Conservation (phyloP, 2,113 vertebrate genomes). For the Zapus hudsonius region DNA sequence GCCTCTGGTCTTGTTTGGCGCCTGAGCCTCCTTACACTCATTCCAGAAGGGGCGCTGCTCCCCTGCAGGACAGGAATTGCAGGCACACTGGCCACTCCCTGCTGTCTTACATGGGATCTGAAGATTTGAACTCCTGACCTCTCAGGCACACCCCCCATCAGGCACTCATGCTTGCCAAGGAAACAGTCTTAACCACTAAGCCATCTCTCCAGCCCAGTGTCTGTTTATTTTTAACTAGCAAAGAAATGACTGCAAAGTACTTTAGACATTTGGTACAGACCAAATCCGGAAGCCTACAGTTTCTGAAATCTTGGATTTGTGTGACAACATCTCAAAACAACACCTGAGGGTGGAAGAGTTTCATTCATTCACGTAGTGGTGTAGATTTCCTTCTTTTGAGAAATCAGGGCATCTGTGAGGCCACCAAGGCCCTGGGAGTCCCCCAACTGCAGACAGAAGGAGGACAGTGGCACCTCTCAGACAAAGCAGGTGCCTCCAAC, state of each 20-base stretch:
- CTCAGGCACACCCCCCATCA: no score
- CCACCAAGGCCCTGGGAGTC: accelerated
- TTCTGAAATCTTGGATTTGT: not conserved
- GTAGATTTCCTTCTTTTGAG: not conserved
- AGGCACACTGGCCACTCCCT: no score
- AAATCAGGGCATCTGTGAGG: not conserved
- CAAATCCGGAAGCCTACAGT: not conserved
- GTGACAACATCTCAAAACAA: not conserved
- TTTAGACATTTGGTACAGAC: slow-evolving; percentile 2
- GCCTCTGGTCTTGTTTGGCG: no score
- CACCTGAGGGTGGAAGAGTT: not conserved
- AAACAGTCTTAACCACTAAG: no score
- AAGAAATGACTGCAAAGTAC: not conserved
- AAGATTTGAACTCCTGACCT: no score
- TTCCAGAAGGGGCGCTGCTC: no score
- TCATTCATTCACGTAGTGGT: not conserved
- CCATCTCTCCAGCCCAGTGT: no score
- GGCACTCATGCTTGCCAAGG: no score
- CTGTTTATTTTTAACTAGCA: slow-evolving; percentile 7
- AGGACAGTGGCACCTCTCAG: not conserved
- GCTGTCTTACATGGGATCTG: no score
- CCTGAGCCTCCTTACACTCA: no score
- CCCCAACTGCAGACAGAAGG: accelerated
- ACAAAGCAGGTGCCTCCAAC: not conserved
- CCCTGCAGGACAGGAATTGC: no score